Percentiles rank a stretch among this genome's conserved stretches.
These are phyloP conservation scores for Cettia cetti DNA, from an alignment of 2,113 vertebrate genomes.

Conservation along the genomic window DNA sequence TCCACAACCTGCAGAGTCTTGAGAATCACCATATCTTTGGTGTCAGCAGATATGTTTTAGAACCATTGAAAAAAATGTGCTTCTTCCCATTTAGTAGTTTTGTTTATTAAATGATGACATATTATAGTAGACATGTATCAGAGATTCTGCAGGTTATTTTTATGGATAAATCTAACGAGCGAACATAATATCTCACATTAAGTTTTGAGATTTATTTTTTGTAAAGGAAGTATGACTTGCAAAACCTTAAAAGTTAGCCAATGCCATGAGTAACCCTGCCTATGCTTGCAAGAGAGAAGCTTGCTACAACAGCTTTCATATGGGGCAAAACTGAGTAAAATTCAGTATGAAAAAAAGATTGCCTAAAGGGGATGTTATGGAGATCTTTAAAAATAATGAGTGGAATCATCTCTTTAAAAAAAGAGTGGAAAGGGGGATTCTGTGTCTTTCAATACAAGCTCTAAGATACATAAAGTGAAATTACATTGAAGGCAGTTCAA, in stretches of 20 bases:
- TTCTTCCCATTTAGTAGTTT: neutral
- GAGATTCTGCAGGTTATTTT: neutral
- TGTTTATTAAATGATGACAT: neutral
- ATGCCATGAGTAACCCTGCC: neutral
- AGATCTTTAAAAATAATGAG: neutral
- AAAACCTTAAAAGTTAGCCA: neutral
- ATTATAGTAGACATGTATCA: neutral
- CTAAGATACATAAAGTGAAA: neutral
- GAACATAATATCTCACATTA: neutral
- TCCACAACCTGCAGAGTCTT: neutral
- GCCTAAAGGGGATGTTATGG: neutral
- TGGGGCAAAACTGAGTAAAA: neutral
- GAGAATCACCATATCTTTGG: neutral
- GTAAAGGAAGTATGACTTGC: neutral
- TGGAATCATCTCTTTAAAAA: neutral
- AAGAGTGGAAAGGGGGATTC: neutral
- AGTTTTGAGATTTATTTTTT: neutral
- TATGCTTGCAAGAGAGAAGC: neutral
- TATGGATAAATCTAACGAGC: neutral
- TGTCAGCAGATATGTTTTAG: neutral
- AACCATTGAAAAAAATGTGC: neutral
- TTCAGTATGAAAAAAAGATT: neutral
- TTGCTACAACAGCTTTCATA: neutral
- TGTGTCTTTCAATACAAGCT: neutral
- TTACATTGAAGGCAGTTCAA: neutral